These are phyloP conservation scores for Onchidella celtica DNA, from an alignment of 2,888 invertebrate genomes.

Conservation along the genomic window DNA sequence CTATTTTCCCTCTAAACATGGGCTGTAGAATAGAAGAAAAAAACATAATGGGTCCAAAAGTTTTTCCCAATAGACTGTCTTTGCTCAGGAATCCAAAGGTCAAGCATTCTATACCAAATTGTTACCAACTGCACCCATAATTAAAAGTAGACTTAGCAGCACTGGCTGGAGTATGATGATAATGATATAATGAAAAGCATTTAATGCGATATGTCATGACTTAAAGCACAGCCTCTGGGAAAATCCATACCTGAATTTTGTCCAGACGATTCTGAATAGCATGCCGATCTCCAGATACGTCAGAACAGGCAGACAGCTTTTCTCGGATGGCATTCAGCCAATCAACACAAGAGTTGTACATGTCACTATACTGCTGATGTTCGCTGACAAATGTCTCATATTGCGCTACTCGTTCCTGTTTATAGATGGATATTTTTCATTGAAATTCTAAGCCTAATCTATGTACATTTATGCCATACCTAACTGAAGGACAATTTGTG, in stretches of 20 bases:
- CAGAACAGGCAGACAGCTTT: slow-evolving; percentile 88
- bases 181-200: background rate
- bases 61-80: no score
- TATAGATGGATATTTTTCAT: no score
- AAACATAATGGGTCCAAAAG: no score
- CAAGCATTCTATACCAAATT: no score
- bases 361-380: slow-evolving; percentile 86
- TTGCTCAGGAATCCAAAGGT: no score
- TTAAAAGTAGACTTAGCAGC: background rate
- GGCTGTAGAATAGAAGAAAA: no score
- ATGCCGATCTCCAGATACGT: slow-evolving; percentile 92
- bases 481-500: no score
- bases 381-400: slow-evolving; percentile 92
- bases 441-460: no score
- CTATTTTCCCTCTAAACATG: no score
- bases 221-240: no score
- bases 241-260: slow-evolving; percentile 84
- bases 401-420: slow-evolving; percentile 83
- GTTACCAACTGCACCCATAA: no score
- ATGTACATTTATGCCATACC: no score
- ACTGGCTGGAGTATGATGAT: background rate
- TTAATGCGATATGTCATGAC: background rate
- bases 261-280: slow-evolving; percentile 90
- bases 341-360: slow-evolving; percentile 72
- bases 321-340: slow-evolving; percentile 95